These are phyloP conservation scores for Todiramphus saurophagus DNA, from an alignment of 2,113 vertebrate species.

Conservation along the genomic window DNA sequence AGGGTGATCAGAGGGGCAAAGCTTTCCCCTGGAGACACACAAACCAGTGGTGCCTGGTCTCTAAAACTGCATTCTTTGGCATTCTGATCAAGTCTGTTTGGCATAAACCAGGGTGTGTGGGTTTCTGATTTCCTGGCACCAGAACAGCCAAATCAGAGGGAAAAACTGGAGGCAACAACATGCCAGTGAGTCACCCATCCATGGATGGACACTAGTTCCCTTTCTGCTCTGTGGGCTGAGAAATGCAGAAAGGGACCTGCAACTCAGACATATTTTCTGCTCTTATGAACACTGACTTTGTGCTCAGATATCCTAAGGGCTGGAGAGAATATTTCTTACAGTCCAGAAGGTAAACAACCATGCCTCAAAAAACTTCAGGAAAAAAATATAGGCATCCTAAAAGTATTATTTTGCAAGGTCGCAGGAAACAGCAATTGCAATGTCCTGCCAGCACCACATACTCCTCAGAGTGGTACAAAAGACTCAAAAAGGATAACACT, in stretches of 20 bases:
- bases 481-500: not conserved
- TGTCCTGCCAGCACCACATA: not conserved
- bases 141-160: constrained; percentile 30
- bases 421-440: not conserved
- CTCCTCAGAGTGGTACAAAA: not conserved
- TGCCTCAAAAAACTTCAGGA: not conserved
- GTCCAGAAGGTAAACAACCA: constrained; percentile 3
- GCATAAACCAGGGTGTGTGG: constrained; percentile 14
- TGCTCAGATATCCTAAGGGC: not conserved
- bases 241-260: constrained; percentile 47
- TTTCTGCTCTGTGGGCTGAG: constrained; percentile 46
- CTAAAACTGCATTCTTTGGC: constrained; percentile 28
- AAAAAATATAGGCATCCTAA: rapidly evolving
- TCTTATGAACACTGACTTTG: constrained; percentile 25
- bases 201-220: constrained; percentile 41
- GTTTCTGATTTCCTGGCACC: constrained; percentile 53
- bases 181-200: constrained; percentile 60
- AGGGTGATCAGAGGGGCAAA: not conserved
- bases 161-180: constrained; percentile 48
- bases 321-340: not conserved
- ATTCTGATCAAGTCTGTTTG: not conserved
- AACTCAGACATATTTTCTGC: constrained; percentile 29
- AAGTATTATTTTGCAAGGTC: not conserved
- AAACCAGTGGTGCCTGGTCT: not conserved
- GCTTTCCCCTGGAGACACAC: not conserved